Evolutionary conservation across 2,113 vertebrate species (phyloP).

Genomic region (Forbesichthys agassizii): DNA sequence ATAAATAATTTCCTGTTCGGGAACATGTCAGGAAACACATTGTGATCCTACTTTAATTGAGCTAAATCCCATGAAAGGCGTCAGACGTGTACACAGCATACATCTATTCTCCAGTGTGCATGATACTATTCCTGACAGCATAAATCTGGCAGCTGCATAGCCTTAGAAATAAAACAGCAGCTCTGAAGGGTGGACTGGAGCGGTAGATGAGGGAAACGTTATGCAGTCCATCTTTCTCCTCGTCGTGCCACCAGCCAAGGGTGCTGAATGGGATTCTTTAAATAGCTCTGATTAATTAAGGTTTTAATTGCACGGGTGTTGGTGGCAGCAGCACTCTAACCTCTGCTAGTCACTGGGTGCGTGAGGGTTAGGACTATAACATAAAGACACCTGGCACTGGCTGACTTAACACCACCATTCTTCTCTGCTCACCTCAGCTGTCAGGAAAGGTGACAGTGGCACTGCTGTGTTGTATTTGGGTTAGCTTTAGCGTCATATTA

Average conservation of each 20-base stretch:
- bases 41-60: not conserved
- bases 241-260: conserved; percentile 47
- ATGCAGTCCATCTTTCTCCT: conserved; percentile 47
- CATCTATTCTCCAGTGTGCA: not conserved
- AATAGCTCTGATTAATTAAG: conserved; percentile 78
- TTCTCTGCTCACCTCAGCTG: conserved; percentile 15
- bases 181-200: conserved; percentile 32
- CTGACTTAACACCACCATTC: conserved; percentile 48
- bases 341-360: conserved; percentile 40
- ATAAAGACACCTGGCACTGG: conserved; percentile 61
- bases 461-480: not conserved
- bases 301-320: conserved; percentile 72
- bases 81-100: not conserved
- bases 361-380: conserved; percentile 32
- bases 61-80: not conserved
- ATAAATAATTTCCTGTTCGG: not conserved
- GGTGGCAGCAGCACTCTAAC: conserved; percentile 38
- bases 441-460: conserved; percentile 3
- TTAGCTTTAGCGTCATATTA: not conserved
- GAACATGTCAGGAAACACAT: not conserved
- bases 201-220: conserved; percentile 60
- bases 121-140: conserved; percentile 13
- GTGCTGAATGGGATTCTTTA: conserved; percentile 72
- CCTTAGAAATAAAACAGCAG: conserved; percentile 20
- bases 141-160: conserved; percentile 41